Evolutionary conservation across 2,113 vertebrate genomes (phyloP).

Genomic region (Sebastes fasciatus): DNA sequence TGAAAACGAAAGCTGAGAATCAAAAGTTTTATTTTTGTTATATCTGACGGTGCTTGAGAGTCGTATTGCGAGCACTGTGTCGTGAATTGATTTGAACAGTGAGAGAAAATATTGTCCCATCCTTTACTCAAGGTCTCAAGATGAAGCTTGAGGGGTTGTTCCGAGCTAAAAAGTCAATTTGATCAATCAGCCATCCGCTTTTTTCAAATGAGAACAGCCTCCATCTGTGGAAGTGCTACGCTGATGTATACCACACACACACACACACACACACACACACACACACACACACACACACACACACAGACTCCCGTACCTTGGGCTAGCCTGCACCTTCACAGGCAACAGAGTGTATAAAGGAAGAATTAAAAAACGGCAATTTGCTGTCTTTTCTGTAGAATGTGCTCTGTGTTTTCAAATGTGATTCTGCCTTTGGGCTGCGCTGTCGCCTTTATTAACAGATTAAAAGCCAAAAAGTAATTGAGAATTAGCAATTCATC

Average conservation of each 20-base stretch:
- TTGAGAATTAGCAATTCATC: slow-evolving; percentile 69
- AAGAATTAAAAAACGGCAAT: slow-evolving; percentile 39
- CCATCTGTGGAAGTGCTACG: slow-evolving; percentile 44
- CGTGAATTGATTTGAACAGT: slow-evolving; percentile 17
- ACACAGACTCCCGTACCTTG: slow-evolving; percentile 15
- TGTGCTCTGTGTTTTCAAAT: slow-evolving; percentile 37
- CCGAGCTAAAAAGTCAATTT: slow-evolving; percentile 66
- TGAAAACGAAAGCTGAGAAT: not conserved
- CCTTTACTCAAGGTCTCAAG: slow-evolving; percentile 25
- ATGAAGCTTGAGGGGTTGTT: slow-evolving; percentile 34
- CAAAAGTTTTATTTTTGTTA: not conserved
- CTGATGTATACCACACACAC: slow-evolving; percentile 30
- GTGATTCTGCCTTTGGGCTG: slow-evolving; percentile 41
- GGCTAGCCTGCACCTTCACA: slow-evolving; percentile 49
- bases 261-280: no score
- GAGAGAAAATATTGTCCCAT: slow-evolving; percentile 22
- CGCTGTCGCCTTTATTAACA: slow-evolving; percentile 45
- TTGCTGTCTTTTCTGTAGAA: slow-evolving; percentile 35
- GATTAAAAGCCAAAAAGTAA: slow-evolving; percentile 64
- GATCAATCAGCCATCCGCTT: slow-evolving; percentile 70
- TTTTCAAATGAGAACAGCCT: slow-evolving; percentile 53
- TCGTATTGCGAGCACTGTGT: not conserved
- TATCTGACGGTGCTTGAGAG: not conserved
- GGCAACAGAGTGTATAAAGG: slow-evolving; percentile 32
- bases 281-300: slow-evolving; percentile 19